Percentiles rank a stretch among this genome's conserved stretches.
phyloP scores from a whole-genome alignment of 2,888 invertebrate species.

The Thecophora atra region DNA sequence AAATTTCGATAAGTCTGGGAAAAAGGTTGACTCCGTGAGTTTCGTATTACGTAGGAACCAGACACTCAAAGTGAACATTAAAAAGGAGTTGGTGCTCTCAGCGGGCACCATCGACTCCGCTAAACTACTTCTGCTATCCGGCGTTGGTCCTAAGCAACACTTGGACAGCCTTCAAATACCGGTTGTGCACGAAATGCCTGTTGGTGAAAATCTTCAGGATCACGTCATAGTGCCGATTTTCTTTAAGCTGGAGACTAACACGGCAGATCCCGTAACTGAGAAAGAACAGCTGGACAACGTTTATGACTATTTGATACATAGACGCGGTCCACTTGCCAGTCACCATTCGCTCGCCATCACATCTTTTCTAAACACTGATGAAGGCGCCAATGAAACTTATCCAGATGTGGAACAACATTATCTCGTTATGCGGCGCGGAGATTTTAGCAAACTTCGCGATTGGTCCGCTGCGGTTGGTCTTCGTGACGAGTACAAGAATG shows the following conservation, averaged over 20 bases:
- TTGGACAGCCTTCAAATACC: slow-evolving; percentile 51
- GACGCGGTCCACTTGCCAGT: slow-evolving; percentile 67
- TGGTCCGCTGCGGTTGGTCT: slow-evolving; percentile 53
- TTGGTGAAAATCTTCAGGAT: slow-evolving; percentile 82
- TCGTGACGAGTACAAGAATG: slow-evolving; percentile 29
- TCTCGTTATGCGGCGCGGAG: slow-evolving; percentile 43
- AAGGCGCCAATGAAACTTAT: slow-evolving; percentile 65
- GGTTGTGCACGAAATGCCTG: slow-evolving; percentile 58
- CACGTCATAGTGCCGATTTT: slow-evolving; percentile 71
- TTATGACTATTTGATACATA: slow-evolving; percentile 67
- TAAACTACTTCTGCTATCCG: slow-evolving; percentile 61
- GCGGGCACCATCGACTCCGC: slow-evolving; percentile 61
- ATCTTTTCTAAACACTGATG: slow-evolving; percentile 69
- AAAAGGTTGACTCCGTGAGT: slow-evolving; percentile 66
- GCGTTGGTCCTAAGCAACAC: slow-evolving; percentile 56
- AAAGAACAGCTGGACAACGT: slow-evolving; percentile 53
- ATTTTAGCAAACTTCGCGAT: slow-evolving; percentile 28
- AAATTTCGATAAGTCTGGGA: slow-evolving; percentile 64
- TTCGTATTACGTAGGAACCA: slow-evolving; percentile 67
- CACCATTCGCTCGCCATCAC: slow-evolving; percentile 65
- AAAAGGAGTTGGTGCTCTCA: slow-evolving; percentile 58
- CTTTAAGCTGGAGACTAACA: slow-evolving; percentile 61
- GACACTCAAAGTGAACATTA: slow-evolving; percentile 48
- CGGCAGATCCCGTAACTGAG: slow-evolving; percentile 47
- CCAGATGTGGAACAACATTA: slow-evolving; percentile 71